These are phyloP conservation scores for Epinotia brunnichana DNA, from an alignment of 2,888 invertebrate species.

Conservation along the genomic window DNA sequence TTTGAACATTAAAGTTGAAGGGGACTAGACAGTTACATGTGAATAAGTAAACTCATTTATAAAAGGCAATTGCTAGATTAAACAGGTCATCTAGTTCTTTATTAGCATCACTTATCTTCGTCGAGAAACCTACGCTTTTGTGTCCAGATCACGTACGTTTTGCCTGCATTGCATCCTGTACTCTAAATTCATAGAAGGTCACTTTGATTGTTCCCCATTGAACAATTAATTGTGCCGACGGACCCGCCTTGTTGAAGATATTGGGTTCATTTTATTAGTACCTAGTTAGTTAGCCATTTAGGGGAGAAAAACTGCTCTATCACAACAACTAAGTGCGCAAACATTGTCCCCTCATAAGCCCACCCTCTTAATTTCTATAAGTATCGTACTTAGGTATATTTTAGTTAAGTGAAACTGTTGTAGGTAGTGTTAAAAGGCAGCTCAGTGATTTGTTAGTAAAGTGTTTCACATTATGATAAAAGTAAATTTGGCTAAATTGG, in stretches of 20 bases:
- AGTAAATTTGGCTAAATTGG: conserved; percentile 23
- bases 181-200: conserved; percentile 39
- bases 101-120: neutral
- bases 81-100: neutral
- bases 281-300: conserved; percentile 32
- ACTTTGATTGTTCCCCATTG: conserved; percentile 39
- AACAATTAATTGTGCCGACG: conserved; percentile 31
- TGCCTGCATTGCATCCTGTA: conserved; percentile 15
- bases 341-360: conserved; percentile 14
- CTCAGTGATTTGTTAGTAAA: neutral
- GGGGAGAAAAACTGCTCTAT: conserved; percentile 32
- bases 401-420: neutral
- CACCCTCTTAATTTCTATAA: conserved; percentile 24
- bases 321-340: conserved; percentile 24
- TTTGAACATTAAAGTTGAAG: neutral
- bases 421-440: neutral
- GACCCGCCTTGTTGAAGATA: conserved; percentile 6
- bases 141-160: conserved; percentile 48
- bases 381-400: neutral
- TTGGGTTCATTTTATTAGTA: conserved; percentile 34
- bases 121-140: conserved; percentile 10
- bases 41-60: no score
- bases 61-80: neutral
- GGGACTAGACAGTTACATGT: neutral
- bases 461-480: neutral